These are phyloP conservation scores for Zaprionus lineosus DNA, from an alignment of 2,888 invertebrate species.

Conservation along the genomic window DNA sequence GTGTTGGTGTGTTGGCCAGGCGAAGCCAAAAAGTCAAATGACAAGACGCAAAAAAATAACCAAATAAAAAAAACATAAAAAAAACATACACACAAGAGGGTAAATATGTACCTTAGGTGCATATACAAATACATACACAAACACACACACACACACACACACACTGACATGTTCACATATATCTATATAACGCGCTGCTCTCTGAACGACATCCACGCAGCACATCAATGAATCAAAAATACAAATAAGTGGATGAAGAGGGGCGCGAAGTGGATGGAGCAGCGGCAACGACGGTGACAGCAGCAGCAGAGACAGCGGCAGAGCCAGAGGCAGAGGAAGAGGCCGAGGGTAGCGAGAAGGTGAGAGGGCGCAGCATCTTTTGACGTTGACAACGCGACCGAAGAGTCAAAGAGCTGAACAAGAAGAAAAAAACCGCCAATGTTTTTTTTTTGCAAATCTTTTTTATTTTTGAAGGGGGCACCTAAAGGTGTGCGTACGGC, in stretches of 20 bases:
- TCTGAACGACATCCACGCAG: constrained; percentile 68
- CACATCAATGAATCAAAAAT: constrained; percentile 76
- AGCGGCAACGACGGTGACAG: constrained; percentile 19
- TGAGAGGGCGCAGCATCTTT: constrained; percentile 71
- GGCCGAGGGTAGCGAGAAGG: constrained; percentile 40
- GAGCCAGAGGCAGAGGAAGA: constrained; percentile 1
- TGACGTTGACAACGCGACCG: constrained; percentile 67
- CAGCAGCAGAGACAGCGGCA: background rate
- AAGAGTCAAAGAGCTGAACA: constrained; percentile 21
- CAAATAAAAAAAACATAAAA: constrained; percentile 5
- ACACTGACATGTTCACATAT: background rate
- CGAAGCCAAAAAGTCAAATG: constrained; percentile 69
- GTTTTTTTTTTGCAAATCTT: constrained; percentile 30
- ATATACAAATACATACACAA: constrained; percentile 17
- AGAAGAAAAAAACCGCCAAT: constrained; percentile 24
- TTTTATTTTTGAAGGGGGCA: too few relatives aligned
- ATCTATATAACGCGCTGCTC: constrained; percentile 4
- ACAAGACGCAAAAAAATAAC: constrained; percentile 56
- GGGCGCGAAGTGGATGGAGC: constrained; percentile 1
- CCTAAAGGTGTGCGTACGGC: constrained; percentile 38
- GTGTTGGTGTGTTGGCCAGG: constrained; percentile 50
- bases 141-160: background rate
- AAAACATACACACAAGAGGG: constrained; percentile 15
- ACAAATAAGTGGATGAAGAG: constrained; percentile 27
- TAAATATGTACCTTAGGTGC: constrained; percentile 41